phyloP scores from a whole-genome alignment of 2,797 vertebrate species.

The Aphelocoma californica region DNA sequence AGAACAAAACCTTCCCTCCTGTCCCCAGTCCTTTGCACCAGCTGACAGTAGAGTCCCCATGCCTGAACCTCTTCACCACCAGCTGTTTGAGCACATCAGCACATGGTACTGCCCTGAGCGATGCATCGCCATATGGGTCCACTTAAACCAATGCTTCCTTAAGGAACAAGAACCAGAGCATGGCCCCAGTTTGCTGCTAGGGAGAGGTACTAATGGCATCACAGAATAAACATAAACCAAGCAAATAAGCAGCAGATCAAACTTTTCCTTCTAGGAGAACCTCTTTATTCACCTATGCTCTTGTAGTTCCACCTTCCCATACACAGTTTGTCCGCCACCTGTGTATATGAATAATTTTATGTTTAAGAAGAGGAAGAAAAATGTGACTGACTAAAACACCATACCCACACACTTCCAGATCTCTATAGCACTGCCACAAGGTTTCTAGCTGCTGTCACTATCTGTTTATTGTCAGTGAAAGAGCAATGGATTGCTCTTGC shows the following conservation, averaged over 20 bases:
- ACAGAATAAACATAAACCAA: neutral
- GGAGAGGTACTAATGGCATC: neutral
- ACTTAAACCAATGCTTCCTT: neutral
- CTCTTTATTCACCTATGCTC: neutral
- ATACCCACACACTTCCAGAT: neutral
- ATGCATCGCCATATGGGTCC: rapidly evolving
- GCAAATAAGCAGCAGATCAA: neutral
- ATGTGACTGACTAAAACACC: neutral
- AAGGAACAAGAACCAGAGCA: neutral
- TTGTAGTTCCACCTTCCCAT: neutral
- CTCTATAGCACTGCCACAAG: neutral
- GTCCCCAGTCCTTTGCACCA: neutral
- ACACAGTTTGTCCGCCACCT: neutral
- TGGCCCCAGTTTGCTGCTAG: neutral
- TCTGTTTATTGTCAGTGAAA: slow-evolving; percentile 22
- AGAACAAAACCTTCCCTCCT: neutral
- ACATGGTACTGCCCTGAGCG: neutral
- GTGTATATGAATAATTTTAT: neutral
- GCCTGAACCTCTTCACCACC: neutral
- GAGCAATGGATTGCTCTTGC: slow-evolving; percentile 42
- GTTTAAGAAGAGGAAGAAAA: neutral
- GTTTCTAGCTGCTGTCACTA: slow-evolving; percentile 38
- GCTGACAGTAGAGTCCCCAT: neutral
- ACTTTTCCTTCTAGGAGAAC: neutral
- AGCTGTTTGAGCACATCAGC: neutral